These are phyloP conservation scores for Euphysa ruthae DNA, from an alignment of 30 jellyfish, hydroid and myxozoan genomes.

Conservation along the genomic window DNA sequence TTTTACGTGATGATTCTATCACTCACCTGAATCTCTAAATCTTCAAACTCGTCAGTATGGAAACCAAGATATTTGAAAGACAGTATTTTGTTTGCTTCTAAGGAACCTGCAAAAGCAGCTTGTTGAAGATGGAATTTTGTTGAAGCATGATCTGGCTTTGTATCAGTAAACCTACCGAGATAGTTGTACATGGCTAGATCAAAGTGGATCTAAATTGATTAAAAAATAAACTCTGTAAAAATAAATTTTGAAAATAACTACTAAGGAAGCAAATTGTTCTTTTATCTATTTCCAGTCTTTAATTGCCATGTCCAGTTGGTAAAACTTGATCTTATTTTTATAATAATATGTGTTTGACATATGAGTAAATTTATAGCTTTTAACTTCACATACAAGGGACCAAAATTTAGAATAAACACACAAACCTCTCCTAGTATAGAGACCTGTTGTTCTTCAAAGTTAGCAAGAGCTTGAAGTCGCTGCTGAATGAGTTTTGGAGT, in stretches of 20 bases:
- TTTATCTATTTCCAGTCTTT: no score
- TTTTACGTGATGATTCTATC: no score
- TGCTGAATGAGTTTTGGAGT: slow-evolving; percentile 11
- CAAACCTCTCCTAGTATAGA: slow-evolving; percentile 26
- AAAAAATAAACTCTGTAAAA: not conserved
- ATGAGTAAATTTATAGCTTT: no score
- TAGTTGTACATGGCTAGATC: slow-evolving; percentile 48
- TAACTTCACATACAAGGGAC: no score
- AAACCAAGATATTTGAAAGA: slow-evolving; percentile 57
- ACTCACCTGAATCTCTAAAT: slow-evolving; percentile 41
- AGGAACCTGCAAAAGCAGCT: slow-evolving; percentile 63
- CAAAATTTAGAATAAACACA: no score
- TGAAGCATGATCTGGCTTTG: slow-evolving; percentile 71
- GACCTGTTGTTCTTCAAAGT: slow-evolving; percentile 24
- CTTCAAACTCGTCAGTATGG: slow-evolving; percentile 69
- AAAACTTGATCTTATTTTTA: no score
- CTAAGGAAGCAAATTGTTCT: no score
- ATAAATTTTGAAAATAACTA: no score
- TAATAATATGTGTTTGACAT: no score
- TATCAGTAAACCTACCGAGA: slow-evolving; percentile 86
- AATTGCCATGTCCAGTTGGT: no score
- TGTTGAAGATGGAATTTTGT: slow-evolving; percentile 65
- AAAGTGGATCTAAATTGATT: slow-evolving; percentile 79
- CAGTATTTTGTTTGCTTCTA: slow-evolving; percentile 68
- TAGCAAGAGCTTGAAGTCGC: slow-evolving; percentile 8